These are phyloP conservation scores for Callitettix versicolor DNA, from an alignment of 1,140 invertebrate species.

Conservation along the genomic window DNA sequence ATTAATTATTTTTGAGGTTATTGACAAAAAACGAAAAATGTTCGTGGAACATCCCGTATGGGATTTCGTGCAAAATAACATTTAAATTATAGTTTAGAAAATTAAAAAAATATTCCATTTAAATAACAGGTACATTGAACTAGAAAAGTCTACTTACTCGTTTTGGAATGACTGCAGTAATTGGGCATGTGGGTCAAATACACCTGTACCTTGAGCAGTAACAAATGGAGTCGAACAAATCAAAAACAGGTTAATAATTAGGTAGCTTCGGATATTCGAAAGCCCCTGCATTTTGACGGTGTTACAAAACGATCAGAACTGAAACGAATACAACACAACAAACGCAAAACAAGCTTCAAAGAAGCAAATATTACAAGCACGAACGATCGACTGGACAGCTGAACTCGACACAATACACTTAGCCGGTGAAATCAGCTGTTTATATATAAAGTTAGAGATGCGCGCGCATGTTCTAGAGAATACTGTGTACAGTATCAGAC, in stretches of 20 bases:
- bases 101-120: too few relatives aligned
- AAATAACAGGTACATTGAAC: too few relatives aligned
- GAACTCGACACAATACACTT: neutral
- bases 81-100: too few relatives aligned
- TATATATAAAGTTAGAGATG: neutral
- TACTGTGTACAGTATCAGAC: too few relatives aligned
- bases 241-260: too few relatives aligned
- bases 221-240: neutral
- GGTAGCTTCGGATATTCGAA: constrained; percentile 1
- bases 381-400: neutral
- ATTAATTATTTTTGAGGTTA: too few relatives aligned
- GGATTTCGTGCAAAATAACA: too few relatives aligned
- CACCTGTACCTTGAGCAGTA: neutral
- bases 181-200: neutral
- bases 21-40: too few relatives aligned
- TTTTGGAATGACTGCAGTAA: constrained; percentile 8
- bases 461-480: constrained; percentile 1
- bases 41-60: too few relatives aligned
- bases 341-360: neutral
- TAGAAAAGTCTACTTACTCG: constrained; percentile 9
- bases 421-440: too few relatives aligned
- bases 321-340: neutral
- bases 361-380: neutral
- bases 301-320: neutral
- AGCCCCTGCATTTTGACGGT: neutral